A percentile compares a stretch with the other conserved stretches of the same genome.
Evolutionary conservation across 2,888 invertebrate genomes (phyloP).

Genomic region (Scaptomyza cyrtandrae): DNA sequence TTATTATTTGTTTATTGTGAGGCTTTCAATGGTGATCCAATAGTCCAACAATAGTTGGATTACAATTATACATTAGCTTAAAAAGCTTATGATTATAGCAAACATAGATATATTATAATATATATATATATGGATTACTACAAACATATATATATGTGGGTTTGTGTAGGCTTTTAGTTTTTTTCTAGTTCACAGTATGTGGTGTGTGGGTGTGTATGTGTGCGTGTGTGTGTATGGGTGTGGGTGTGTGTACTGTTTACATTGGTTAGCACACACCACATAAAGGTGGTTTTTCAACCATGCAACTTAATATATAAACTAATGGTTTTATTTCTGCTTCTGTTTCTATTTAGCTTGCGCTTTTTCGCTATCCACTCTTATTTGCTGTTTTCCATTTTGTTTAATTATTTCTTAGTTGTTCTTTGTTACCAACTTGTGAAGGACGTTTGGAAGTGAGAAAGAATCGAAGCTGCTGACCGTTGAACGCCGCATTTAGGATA

Average conservation of each 20-base stretch:
- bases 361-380: background rate
- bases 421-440: too few species aligned
- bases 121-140: conserved; percentile 1
- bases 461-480: background rate
- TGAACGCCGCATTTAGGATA: conserved; percentile 2
- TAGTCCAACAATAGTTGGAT: conserved; percentile 44
- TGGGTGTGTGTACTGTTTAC: background rate
- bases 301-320: conserved; percentile 27
- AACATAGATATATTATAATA: conserved; percentile 36
- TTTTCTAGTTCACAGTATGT: background rate
- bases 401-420: background rate
- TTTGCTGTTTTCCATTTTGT: background rate
- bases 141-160: conserved; percentile 6
- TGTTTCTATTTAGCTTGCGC: conserved; percentile 1
- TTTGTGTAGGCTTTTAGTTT: conserved; percentile 6
- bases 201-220: conserved; percentile 9
- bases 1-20: conserved; percentile 38
- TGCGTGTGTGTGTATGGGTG: background rate
- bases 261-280: conserved; percentile 17
- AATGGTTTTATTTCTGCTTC: background rate
- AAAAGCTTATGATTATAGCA: conserved; percentile 69
- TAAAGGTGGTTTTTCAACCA: conserved; percentile 14
- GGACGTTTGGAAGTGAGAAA: background rate
- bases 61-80: conserved; percentile 67
- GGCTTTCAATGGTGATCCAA: conserved; percentile 56